These are phyloP conservation scores for Hydrocynus forskahlii DNA, from an alignment of 2,797 vertebrate genomes.

Conservation along the genomic window DNA sequence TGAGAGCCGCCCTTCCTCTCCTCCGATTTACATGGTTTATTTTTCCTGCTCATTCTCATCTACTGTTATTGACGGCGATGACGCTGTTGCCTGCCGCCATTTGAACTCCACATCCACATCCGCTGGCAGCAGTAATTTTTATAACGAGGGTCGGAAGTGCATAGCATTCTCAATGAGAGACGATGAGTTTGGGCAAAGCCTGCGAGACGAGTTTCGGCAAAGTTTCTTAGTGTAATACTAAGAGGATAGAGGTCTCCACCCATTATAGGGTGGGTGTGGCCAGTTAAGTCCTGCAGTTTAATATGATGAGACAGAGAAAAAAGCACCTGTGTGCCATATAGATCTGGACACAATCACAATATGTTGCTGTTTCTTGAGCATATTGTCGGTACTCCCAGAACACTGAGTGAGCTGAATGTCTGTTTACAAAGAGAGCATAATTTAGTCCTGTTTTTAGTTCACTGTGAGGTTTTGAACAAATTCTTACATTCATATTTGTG, in stretches of 20 bases:
- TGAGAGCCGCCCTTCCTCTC: constrained; percentile 28
- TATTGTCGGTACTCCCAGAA: too few species aligned
- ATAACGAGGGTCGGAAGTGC: neutral
- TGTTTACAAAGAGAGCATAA: too few species aligned
- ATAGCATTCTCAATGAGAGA: neutral
- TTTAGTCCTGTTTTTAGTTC: too few species aligned
- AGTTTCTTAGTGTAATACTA: neutral
- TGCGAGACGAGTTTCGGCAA: neutral
- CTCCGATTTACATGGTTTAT: constrained; percentile 12
- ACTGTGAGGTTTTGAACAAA: too few species aligned
- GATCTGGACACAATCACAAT: too few species aligned
- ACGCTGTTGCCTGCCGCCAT: neutral
- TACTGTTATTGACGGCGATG: neutral
- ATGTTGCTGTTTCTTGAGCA: too few species aligned
- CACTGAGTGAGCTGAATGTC: too few species aligned
- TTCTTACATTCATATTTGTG: too few species aligned
- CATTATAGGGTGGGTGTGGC: neutral
- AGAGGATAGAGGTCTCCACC: neutral
- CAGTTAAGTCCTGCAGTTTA: neutral
- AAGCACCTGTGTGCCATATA: too few species aligned
- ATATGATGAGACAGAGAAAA: too few species aligned
- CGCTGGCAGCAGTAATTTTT: constrained; percentile 53
- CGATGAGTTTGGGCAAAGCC: neutral
- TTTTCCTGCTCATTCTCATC: constrained; percentile 28
- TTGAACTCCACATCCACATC: constrained; percentile 48